These are phyloP conservation scores for Coleophora deauratella DNA, from an alignment of 2,888 invertebrate genomes.

Conservation along the genomic window DNA sequence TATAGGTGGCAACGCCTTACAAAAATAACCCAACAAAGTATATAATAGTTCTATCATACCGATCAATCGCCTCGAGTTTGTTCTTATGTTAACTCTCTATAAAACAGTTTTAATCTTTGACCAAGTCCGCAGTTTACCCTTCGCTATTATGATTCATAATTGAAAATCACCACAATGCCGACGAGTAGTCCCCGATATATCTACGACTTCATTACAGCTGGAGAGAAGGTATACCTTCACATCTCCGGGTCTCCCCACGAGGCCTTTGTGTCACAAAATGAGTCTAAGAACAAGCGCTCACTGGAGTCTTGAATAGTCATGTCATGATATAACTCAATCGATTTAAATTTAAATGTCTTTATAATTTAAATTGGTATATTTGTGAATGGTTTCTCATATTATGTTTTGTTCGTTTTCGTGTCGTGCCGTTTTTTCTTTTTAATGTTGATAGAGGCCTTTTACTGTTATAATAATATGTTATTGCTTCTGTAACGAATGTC, in stretches of 20 bases:
- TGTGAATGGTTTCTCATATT: too few species aligned
- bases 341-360: conserved; percentile 37
- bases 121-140: conserved; percentile 31
- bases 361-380: conserved; percentile 14
- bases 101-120: conserved; percentile 26
- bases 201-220: conserved; percentile 47
- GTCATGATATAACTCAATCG: conserved; percentile 46
- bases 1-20: too few species aligned
- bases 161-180: conserved; percentile 43
- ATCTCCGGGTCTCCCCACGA: conserved; percentile 36
- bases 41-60: too few species aligned
- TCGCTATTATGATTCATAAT: conserved; percentile 52
- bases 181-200: conserved; percentile 19
- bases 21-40: too few species aligned
- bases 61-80: too few species aligned
- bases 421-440: too few species aligned
- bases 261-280: conserved; percentile 34
- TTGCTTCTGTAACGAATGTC: too few species aligned
- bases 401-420: too few species aligned
- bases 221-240: too few species aligned
- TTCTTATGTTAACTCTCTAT: too few species aligned
- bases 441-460: too few species aligned
- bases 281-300: conserved; percentile 28
- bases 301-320: conserved; percentile 27
- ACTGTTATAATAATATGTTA: too few species aligned